Percentiles rank a stretch among this genome's conserved stretches.
phyloP scores from a whole-genome alignment of 2,113 vertebrate genomes.

The Myrmecophaga tridactyla region DNA sequence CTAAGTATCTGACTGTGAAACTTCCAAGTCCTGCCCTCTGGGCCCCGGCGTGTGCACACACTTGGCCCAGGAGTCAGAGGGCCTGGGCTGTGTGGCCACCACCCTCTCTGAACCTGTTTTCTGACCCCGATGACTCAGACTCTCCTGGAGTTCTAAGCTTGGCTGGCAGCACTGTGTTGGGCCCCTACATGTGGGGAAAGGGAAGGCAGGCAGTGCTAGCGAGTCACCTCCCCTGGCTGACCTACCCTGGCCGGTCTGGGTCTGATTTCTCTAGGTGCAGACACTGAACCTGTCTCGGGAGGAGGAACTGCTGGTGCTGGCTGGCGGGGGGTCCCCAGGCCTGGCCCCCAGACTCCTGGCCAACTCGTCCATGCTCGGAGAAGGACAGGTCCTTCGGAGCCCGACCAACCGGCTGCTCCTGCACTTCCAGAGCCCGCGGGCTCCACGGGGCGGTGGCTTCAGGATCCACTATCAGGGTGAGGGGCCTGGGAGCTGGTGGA shows the following conservation, averaged over 20 bases:
- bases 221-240: not conserved
- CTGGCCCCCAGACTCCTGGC: conserved; percentile 87
- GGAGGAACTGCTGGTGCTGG: conserved; percentile 89
- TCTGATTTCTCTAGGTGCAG: conserved; percentile 85
- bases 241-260: not conserved
- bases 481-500: not conserved
- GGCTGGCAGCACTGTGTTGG: not conserved
- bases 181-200: not conserved
- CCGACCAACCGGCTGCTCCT: conserved; percentile 92
- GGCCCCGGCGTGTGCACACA: not conserved
- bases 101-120: not conserved
- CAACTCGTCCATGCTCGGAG: conserved; percentile 92
- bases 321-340: conserved; percentile 81
- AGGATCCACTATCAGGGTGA: conserved; percentile 94
- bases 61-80: not conserved
- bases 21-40: not conserved
- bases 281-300: conserved; percentile 91
- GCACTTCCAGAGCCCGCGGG: conserved; percentile 89
- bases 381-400: conserved; percentile 94
- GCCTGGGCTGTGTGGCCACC: not conserved
- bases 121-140: not conserved
- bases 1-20: not conserved
- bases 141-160: not conserved
- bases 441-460: conserved; percentile 88
- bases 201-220: not conserved